These are phyloP conservation scores for Papilio protenor DNA, from an alignment of 2,888 invertebrate species.

Conservation along the genomic window DNA sequence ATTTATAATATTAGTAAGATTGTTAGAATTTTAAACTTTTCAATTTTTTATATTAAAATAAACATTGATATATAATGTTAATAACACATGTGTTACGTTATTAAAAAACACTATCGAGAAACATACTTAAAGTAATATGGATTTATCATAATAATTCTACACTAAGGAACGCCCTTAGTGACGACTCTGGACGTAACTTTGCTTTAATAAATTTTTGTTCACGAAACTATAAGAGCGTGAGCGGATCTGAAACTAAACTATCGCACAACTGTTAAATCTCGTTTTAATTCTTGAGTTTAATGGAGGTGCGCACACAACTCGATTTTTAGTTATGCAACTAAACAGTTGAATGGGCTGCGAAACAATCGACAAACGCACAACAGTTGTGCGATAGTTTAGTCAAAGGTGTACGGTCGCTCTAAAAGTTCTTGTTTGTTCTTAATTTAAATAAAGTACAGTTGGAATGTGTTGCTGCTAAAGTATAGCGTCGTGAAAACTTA, in stretches of 20 bases:
- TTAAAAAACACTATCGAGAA: no score
- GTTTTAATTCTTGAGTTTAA: no score
- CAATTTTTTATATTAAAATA: neutral
- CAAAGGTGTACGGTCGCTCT: neutral
- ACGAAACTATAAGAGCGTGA: neutral
- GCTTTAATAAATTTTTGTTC: neutral
- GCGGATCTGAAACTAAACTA: no score
- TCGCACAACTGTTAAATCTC: no score
- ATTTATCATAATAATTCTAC: neutral
- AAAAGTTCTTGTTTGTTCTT: slow-evolving; percentile 17
- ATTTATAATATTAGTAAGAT: no score
- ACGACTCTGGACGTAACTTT: neutral
- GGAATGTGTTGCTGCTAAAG: neutral
- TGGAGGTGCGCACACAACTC: no score
- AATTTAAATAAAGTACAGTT: slow-evolving; percentile 29
- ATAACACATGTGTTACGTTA: no score
- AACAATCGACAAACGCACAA: neutral
- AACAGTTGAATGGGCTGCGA: no score
- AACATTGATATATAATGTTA: neutral
- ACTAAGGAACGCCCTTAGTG: no score
- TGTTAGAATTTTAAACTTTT: slow-evolving; percentile 8
- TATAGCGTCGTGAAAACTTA: slow-evolving; percentile 33
- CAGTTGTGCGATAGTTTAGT: neutral
- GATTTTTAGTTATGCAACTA: no score
- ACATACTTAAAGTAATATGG: no score